phyloP scores from a whole-genome alignment of 2,113 vertebrate genomes.

The Corythornis cristatus region DNA sequence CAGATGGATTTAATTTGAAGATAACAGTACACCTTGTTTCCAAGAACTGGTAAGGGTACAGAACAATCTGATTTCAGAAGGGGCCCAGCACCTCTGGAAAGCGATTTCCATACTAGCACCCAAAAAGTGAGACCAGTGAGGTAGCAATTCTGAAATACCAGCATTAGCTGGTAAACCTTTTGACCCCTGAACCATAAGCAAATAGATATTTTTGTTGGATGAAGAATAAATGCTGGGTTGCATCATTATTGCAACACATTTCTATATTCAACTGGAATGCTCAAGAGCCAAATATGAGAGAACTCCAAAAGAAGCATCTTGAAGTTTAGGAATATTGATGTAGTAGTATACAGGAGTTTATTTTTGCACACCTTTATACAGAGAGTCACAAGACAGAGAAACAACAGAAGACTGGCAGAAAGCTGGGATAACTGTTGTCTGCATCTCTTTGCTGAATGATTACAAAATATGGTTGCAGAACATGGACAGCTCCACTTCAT shows the following conservation, averaged over 20 bases:
- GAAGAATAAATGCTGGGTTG: neutral
- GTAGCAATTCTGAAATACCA: neutral
- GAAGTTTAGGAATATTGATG: neutral
- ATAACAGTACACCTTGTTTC: neutral
- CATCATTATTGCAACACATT: neutral
- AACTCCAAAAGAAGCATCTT: neutral
- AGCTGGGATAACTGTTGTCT: neutral
- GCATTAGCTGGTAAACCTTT: neutral
- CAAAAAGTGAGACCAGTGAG: neutral
- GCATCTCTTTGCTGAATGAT: neutral
- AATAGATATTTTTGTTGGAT: neutral
- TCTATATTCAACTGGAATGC: neutral
- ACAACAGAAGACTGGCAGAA: neutral
- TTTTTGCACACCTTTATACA: neutral
- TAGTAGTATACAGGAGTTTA: neutral
- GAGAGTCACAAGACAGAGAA: neutral
- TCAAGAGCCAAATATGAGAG: neutral
- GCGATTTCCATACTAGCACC: neutral
- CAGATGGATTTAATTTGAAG: neutral
- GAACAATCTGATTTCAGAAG: neutral
- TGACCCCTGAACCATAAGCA: neutral
- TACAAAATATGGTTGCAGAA: neutral
- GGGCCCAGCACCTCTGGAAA: neutral
- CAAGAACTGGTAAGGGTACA: neutral
- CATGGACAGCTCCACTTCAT: neutral